Conservation (phyloP, 2,888 invertebrate genomes). For the Drosophila neonasuta region DNA sequence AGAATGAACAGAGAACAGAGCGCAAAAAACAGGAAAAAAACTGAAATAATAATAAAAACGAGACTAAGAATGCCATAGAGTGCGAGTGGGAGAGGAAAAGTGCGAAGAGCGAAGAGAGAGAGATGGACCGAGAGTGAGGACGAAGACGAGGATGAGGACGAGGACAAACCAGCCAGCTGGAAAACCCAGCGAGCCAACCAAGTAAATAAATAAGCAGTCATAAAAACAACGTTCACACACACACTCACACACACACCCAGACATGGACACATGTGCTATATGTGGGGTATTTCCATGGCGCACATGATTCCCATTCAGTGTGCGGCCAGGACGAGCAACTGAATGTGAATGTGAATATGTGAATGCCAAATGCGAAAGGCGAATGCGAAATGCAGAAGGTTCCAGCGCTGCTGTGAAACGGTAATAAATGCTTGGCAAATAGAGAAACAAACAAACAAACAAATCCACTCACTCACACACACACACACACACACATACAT, state of each 20-base stretch:
- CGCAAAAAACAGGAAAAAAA: too few relatives aligned
- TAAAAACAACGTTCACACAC: constrained; percentile 59
- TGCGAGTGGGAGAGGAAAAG: neutral
- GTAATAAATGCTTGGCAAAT: constrained; percentile 70
- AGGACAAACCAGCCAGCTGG: constrained; percentile 68
- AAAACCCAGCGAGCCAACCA: constrained; percentile 70
- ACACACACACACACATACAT: constrained; percentile 10
- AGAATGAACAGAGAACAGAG: constrained; percentile 13
- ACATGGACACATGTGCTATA: constrained; percentile 10
- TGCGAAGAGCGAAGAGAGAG: too few relatives aligned
- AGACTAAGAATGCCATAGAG: neutral
- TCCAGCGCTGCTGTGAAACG: constrained; percentile 40
- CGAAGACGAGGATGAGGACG: constrained; percentile 18
- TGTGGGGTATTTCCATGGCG: constrained; percentile 66
- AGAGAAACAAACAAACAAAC: constrained; percentile 40
- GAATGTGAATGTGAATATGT: constrained; percentile 10
- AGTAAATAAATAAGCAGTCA: constrained; percentile 77
- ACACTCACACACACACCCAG: constrained; percentile 13
- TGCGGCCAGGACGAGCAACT: constrained; percentile 8
- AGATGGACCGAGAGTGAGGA: too few relatives aligned
- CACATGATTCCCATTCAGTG: constrained; percentile 57
- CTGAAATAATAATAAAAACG: constrained; percentile 1
- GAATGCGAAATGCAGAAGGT: constrained; percentile 27
- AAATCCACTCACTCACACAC: constrained; percentile 3
- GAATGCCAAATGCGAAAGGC: constrained; percentile 13